phyloP scores from a whole-genome alignment of 2,797 vertebrate genomes.

The Apodemus agrarius region DNA sequence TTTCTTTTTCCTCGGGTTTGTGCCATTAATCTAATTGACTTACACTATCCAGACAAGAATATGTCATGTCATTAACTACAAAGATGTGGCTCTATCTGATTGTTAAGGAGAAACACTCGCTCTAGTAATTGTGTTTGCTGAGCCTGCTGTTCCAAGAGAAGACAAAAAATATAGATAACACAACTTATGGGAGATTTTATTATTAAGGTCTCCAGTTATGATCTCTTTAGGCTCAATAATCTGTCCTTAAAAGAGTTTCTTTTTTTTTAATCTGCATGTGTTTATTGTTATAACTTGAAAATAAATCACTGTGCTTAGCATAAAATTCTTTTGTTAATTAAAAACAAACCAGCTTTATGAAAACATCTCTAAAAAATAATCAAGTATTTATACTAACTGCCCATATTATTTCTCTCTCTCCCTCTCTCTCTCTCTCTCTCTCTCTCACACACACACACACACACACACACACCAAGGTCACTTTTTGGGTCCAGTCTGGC shows the following conservation, averaged over 20 bases:
- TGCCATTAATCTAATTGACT: neutral
- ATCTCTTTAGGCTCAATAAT: neutral
- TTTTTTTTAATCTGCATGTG: neutral
- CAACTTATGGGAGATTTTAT: conserved; percentile 34
- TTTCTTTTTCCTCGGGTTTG: conserved; percentile 21
- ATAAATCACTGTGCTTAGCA: conserved; percentile 45
- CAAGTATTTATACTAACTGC: neutral
- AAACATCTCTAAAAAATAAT: neutral
- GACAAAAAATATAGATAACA: conserved; percentile 35
- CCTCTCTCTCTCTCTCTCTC: neutral
- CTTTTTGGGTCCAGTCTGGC: neutral
- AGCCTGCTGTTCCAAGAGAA: conserved; percentile 11
- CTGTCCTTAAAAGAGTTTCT: conserved; percentile 8
- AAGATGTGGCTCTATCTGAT: neutral
- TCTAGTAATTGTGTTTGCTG: neutral
- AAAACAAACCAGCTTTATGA: conserved; percentile 31
- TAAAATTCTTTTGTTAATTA: conserved; percentile 60
- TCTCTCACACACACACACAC: neutral
- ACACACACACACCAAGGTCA: neutral
- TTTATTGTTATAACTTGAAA: conserved; percentile 29
- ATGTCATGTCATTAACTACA: neutral
- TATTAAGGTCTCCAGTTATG: conserved; percentile 46
- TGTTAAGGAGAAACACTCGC: conserved; percentile 46
- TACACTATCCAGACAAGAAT: conserved; percentile 19
- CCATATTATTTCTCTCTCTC: neutral